Conservation (phyloP, 2,888 invertebrate species). For the Copidosoma aretas region DNA sequence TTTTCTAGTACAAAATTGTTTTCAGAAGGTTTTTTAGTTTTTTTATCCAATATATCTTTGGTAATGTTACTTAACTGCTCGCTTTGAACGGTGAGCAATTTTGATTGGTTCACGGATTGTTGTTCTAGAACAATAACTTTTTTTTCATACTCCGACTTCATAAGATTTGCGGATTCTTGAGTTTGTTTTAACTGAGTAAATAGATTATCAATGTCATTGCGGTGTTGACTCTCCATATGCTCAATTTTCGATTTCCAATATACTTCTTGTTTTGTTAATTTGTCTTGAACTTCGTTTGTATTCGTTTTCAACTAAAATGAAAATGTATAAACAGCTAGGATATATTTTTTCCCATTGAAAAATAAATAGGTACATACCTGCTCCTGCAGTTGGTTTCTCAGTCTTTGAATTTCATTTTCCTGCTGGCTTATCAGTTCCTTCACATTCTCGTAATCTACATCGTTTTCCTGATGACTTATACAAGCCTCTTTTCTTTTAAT, state of each 20-base stretch:
- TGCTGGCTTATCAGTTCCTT: slow-evolving; percentile 65
- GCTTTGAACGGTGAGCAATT: slow-evolving; percentile 50
- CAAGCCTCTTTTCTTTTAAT: slow-evolving; percentile 46
- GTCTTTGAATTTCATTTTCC: slow-evolving; percentile 64
- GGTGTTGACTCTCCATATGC: slow-evolving; percentile 54
- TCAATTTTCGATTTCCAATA: slow-evolving; percentile 58
- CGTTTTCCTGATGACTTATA: slow-evolving; percentile 49
- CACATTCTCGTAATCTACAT: slow-evolving; percentile 61
- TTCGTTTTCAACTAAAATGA: slow-evolving; percentile 41
- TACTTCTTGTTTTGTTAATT: slow-evolving; percentile 52
- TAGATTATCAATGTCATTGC: slow-evolving; percentile 54
- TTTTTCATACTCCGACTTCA: slow-evolving; percentile 53
- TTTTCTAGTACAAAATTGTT: not conserved
- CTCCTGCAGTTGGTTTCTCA: slow-evolving; percentile 64
- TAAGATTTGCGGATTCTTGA: slow-evolving; percentile 49
- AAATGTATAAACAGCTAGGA: not conserved
- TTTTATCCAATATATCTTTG: slow-evolving; percentile 18
- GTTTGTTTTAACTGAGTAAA: slow-evolving; percentile 53
- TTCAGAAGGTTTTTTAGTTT: slow-evolving; percentile 12
- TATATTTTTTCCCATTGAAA: slow-evolving; percentile 48
- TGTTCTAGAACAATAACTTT: slow-evolving; percentile 54
- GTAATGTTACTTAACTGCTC: slow-evolving; percentile 46
- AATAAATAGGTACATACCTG: slow-evolving; percentile 30
- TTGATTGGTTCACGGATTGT: slow-evolving; percentile 50
- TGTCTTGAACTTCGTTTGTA: slow-evolving; percentile 51